Evolutionary conservation across 2,888 invertebrate genomes (phyloP).

Genomic region (Gymnocheta viridis): DNA sequence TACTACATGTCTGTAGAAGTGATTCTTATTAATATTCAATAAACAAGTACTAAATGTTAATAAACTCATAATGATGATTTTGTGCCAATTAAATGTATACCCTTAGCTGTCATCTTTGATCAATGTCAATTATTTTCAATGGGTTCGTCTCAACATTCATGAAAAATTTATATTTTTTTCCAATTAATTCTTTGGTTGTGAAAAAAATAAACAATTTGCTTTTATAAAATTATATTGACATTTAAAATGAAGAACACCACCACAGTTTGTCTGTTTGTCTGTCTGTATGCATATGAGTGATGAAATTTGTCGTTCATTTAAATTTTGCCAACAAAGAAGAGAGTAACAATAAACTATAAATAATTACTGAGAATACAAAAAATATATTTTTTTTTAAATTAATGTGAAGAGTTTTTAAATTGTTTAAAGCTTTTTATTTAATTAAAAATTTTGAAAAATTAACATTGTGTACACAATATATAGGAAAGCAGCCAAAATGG

Average conservation of each 20-base stretch:
- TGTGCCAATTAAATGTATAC: constrained; percentile 66
- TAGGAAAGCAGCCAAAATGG: no score
- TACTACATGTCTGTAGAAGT: not conserved
- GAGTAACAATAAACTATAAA: not conserved
- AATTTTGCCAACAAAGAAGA: constrained; percentile 4
- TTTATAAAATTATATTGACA: constrained; percentile 63
- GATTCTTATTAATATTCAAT: not conserved
- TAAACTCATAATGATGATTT: constrained; percentile 68
- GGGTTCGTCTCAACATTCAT: constrained; percentile 60
- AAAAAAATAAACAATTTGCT: constrained; percentile 36
- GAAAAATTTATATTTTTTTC: constrained; percentile 24
- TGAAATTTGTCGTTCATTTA: constrained; percentile 45
- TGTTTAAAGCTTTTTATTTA: no score
- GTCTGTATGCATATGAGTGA: constrained; percentile 5
- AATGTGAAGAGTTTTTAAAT: no score
- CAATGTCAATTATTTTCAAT: constrained; percentile 71
- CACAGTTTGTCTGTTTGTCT: not conserved
- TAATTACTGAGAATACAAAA: no score
- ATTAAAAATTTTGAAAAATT: no score
- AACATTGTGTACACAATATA: no score
- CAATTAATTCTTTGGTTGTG: constrained; percentile 24
- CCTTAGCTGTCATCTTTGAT: constrained; percentile 71
- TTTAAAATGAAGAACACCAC: constrained; percentile 42
- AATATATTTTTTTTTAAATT: no score
- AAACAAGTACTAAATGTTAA: constrained; percentile 56